Evolutionary conservation across 2,797 vertebrate species (phyloP).

Genomic region (Corythornis leucogaster): DNA sequence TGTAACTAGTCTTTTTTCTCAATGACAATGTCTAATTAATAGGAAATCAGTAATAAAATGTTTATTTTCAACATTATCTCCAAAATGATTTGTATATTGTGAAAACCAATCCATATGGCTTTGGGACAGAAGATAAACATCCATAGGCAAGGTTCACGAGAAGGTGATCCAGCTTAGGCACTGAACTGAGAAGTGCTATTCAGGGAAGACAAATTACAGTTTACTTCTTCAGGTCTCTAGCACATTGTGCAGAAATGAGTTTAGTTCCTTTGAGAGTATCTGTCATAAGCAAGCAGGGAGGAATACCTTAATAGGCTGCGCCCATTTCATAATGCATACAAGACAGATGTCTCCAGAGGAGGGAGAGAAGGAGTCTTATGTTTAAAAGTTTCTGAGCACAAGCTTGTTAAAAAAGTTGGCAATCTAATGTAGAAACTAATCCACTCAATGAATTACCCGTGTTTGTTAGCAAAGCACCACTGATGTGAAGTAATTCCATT

Average conservation of each 20-base stretch:
- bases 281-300: slow-evolving; percentile 79
- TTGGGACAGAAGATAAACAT: slow-evolving; percentile 74
- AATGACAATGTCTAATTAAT: slow-evolving; percentile 67
- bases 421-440: slow-evolving; percentile 6
- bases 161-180: slow-evolving; percentile 79
- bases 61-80: slow-evolving; percentile 72
- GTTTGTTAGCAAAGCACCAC: slow-evolving; percentile 1
- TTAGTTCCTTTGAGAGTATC: slow-evolving; percentile 83
- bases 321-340: slow-evolving; percentile 66
- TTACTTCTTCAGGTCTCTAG: slow-evolving; percentile 77
- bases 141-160: slow-evolving; percentile 79
- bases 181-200: slow-evolving; percentile 63
- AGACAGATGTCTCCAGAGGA: slow-evolving; percentile 40
- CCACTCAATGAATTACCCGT: background rate
- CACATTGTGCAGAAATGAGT: slow-evolving; percentile 83
- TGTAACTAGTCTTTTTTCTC: slow-evolving; percentile 51
- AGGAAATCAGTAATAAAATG: slow-evolving; percentile 69
- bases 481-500: background rate
- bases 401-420: slow-evolving; percentile 5
- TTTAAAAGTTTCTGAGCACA: slow-evolving; percentile 41
- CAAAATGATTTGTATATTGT: slow-evolving; percentile 64
- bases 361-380: background rate
- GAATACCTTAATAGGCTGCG: slow-evolving; percentile 66
- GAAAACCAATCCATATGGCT: slow-evolving; percentile 73
- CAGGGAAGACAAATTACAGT: slow-evolving; percentile 77